Evolutionary conservation across 2,888 invertebrate species (phyloP).

Genomic region (Agrochola macilenta): DNA sequence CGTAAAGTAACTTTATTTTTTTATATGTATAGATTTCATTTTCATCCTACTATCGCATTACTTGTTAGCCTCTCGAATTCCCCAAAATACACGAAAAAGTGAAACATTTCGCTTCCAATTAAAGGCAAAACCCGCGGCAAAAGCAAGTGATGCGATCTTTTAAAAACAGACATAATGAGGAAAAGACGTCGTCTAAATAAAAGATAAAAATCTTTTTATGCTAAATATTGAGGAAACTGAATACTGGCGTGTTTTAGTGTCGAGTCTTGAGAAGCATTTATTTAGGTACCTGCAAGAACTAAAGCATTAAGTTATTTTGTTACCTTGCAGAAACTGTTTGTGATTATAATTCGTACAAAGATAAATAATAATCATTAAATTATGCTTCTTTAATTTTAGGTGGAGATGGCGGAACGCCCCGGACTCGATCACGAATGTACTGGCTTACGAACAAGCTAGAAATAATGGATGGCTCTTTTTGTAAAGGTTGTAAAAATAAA

Average conservation of each 20-base stretch:
- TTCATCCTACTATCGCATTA: conserved; percentile 7
- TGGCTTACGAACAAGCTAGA: too few relatives aligned
- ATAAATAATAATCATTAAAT: neutral
- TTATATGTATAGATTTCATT: neutral
- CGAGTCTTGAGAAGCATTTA: conserved; percentile 14
- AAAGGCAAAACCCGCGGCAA: conserved; percentile 36
- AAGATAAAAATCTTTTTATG: conserved; percentile 51
- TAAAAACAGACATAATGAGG: conserved; percentile 54
- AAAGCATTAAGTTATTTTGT: neutral
- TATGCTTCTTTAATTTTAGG: neutral
- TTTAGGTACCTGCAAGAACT: neutral
- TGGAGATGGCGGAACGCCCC: neutral
- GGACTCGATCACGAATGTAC: neutral
- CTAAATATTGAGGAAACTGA: conserved; percentile 27
- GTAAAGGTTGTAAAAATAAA: neutral
- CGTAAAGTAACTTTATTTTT: neutral
- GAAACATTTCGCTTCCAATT: conserved; percentile 47
- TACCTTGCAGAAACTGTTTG: too few relatives aligned
- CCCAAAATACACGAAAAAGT: neutral
- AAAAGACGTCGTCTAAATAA: conserved; percentile 46
- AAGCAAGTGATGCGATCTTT: conserved; percentile 46
- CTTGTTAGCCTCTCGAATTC: conserved; percentile 9
- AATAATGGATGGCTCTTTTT: neutral
- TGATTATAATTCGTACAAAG: neutral
- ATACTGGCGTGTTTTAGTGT: conserved; percentile 15